These are phyloP conservation scores for Dascyllus trimaculatus DNA, from an alignment of 2,113 vertebrate species.

Conservation along the genomic window DNA sequence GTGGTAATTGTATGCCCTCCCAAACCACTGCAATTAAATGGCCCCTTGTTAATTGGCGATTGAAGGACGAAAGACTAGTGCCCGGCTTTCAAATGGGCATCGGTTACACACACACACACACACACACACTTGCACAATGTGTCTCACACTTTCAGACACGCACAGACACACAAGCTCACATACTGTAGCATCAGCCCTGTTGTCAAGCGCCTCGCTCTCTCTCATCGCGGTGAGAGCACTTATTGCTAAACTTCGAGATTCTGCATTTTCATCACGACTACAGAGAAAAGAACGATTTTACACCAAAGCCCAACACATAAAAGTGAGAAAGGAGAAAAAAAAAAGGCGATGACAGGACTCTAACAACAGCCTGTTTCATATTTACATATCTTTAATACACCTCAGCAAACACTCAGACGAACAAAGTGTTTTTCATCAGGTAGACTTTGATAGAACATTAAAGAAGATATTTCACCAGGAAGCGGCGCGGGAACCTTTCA, in stretches of 20 bases:
- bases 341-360: slow-evolving; percentile 18
- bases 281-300: slow-evolving; percentile 14
- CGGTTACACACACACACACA: slow-evolving; percentile 42
- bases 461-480: slow-evolving; percentile 51
- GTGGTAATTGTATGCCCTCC: slow-evolving; percentile 76
- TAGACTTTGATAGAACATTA: slow-evolving; percentile 61
- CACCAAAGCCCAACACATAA: slow-evolving; percentile 26
- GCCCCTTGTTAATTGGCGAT: slow-evolving; percentile 77
- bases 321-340: neutral
- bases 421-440: slow-evolving; percentile 56
- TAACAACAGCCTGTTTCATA: slow-evolving; percentile 21
- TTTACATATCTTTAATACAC: slow-evolving; percentile 54
- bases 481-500: slow-evolving; percentile 30
- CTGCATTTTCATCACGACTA: slow-evolving; percentile 28
- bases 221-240: neutral
- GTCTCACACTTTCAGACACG: slow-evolving; percentile 37
- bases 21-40: slow-evolving; percentile 75
- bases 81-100: slow-evolving; percentile 60
- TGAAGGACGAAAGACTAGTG: slow-evolving; percentile 68
- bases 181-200: slow-evolving; percentile 20
- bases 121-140: slow-evolving; percentile 5
- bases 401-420: slow-evolving; percentile 30
- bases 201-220: neutral
- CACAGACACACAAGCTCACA: slow-evolving; percentile 16
- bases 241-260: slow-evolving; percentile 19